These are phyloP conservation scores for Scopus umbretta DNA, from an alignment of 2,113 vertebrate species.

Conservation along the genomic window DNA sequence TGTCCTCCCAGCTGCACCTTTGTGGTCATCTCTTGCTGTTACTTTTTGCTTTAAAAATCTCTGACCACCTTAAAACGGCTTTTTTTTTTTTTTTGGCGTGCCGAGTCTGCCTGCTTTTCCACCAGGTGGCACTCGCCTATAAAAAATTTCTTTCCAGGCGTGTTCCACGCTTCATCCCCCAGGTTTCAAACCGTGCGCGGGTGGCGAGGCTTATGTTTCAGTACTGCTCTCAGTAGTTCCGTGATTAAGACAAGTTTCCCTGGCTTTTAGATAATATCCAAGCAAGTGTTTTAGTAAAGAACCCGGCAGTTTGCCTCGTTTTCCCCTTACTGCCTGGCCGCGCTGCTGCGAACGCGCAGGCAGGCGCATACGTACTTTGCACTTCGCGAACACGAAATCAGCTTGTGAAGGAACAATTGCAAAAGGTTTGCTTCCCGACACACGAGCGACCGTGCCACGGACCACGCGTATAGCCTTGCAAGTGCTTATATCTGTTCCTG, in stretches of 20 bases:
- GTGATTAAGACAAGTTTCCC: background rate
- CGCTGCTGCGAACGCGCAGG: background rate
- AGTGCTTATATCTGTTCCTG: background rate
- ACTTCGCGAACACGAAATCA: fast-evolving
- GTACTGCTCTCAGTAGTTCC: background rate
- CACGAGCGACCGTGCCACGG: too few relatives aligned
- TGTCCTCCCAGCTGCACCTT: background rate
- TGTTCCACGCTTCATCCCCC: background rate
- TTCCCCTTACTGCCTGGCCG: background rate
- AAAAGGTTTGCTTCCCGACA: background rate
- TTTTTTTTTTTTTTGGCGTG: background rate
- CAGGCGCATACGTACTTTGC: background rate
- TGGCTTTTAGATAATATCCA: background rate
- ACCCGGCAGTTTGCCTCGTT: background rate
- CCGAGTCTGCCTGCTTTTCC: background rate
- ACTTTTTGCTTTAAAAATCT: background rate
- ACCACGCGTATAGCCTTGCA: fast-evolving
- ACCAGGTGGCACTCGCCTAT: constrained; percentile 62
- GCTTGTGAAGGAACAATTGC: background rate
- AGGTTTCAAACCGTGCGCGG: background rate
- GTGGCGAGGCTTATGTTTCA: background rate
- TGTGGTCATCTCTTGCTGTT: background rate
- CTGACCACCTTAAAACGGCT: constrained; percentile 45
- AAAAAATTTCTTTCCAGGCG: background rate
- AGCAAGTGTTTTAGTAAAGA: background rate